These are phyloP conservation scores for Luidia sarsii DNA, from an alignment of 53 echinoderm and acorn worm genomes.

Conservation along the genomic window DNA sequence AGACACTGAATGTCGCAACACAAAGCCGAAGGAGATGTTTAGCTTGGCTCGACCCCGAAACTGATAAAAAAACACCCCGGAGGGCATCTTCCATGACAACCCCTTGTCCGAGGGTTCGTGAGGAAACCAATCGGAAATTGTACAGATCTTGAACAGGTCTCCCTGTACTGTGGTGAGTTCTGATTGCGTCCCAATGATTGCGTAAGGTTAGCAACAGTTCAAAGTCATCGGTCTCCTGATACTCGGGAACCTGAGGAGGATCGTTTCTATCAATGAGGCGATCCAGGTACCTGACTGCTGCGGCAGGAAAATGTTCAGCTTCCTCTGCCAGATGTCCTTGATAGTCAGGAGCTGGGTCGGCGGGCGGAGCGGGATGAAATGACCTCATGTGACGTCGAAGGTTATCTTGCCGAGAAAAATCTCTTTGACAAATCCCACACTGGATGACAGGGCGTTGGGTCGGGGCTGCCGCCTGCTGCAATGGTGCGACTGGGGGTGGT, in stretches of 20 bases:
- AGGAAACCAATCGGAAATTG: constrained; percentile 6
- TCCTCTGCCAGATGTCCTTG: too few relatives aligned
- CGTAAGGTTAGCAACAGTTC: not conserved
- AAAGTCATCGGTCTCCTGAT: not conserved
- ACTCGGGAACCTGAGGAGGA: not conserved
- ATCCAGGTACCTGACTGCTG: too few relatives aligned
- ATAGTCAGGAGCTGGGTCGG: too few relatives aligned
- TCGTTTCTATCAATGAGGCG: too few relatives aligned
- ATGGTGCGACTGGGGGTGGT: too few relatives aligned
- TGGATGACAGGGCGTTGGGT: too few relatives aligned
- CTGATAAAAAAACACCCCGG: not conserved
- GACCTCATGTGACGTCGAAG: too few relatives aligned
- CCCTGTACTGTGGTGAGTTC: not conserved
- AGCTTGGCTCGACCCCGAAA: constrained; percentile 6
- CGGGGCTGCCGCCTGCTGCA: too few relatives aligned
- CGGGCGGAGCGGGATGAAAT: too few relatives aligned
- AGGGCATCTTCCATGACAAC: not conserved
- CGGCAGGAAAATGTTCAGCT: too few relatives aligned
- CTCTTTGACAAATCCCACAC: too few relatives aligned
- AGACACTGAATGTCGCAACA: constrained; percentile 37
- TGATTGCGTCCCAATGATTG: not conserved
- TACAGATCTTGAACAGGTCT: constrained; percentile 1
- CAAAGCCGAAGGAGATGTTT: constrained; percentile 48
- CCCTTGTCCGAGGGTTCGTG: not conserved
- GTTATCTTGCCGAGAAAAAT: too few relatives aligned